Evolutionary conservation across 1,140 invertebrate genomes (phyloP).

Genomic region (Popillia japonica): DNA sequence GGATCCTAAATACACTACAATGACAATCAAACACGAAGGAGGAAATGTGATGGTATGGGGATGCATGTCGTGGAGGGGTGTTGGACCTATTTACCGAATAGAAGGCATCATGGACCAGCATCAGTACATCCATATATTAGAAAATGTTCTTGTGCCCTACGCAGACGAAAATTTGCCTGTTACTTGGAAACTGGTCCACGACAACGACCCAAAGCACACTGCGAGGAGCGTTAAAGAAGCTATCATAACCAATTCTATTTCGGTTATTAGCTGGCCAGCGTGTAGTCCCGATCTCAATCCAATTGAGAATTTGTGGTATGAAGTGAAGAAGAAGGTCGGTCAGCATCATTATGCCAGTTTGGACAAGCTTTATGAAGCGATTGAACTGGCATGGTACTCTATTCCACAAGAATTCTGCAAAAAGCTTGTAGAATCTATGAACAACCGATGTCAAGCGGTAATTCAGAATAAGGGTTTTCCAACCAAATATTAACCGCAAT

Average conservation of each 20-base stretch:
- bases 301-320: not conserved
- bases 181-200: not conserved
- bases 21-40: not conserved
- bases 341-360: too few species aligned
- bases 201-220: not conserved
- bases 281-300: not conserved
- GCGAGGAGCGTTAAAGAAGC: not conserved
- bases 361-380: too few species aligned
- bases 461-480: too few species aligned
- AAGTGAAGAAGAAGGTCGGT: too few species aligned
- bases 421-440: too few species aligned
- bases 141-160: not conserved
- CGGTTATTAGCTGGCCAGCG: not conserved
- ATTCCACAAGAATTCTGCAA: too few species aligned
- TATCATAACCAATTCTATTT: not conserved
- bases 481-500: too few species aligned
- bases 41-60: not conserved
- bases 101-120: not conserved
- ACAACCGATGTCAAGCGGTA: too few species aligned
- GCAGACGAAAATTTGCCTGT: not conserved
- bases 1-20: not conserved
- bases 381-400: too few species aligned
- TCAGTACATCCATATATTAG: not conserved
- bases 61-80: not conserved
- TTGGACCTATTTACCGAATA: not conserved